Evolutionary conservation across 2,113 vertebrate species (phyloP).

Genomic region (Burhinus oedicnemus): DNA sequence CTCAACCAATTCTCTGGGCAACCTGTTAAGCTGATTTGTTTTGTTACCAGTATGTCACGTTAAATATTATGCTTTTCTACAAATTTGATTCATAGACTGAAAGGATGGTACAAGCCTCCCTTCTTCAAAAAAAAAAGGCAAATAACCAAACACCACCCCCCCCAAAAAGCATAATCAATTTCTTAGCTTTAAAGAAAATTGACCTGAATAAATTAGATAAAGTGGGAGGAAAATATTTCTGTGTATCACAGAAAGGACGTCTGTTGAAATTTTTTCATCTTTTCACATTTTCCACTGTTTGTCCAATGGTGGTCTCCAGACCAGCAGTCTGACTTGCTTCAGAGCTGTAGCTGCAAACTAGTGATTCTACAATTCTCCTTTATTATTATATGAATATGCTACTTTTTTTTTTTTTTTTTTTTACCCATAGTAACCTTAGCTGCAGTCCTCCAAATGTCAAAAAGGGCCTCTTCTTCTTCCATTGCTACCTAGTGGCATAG

Average conservation of each 20-base stretch:
- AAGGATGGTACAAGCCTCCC: not conserved
- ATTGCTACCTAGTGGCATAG: not conserved
- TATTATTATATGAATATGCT: not conserved
- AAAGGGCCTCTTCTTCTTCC: not conserved
- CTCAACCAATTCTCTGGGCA: not conserved
- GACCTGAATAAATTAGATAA: not conserved
- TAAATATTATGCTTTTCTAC: not conserved
- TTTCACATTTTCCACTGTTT: not conserved
- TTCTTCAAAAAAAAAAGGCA: not conserved
- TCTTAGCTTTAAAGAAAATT: not conserved
- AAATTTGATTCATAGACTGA: not conserved
- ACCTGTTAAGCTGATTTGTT: not conserved
- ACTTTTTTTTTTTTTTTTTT: not conserved
- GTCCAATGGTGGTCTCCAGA: not conserved
- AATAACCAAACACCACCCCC: not conserved
- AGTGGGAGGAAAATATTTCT: not conserved
- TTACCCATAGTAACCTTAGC: not conserved
- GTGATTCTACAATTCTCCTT: not conserved
- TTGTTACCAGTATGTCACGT: not conserved
- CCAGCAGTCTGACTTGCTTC: not conserved
- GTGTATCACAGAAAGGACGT: not conserved
- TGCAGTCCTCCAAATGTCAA: not conserved
- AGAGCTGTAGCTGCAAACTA: not conserved
- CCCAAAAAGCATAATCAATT: not conserved
- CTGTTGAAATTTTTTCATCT: not conserved